Evolutionary conservation across 2,113 vertebrate species (phyloP).

Genomic region (Thinocorus orbignyianus): DNA sequence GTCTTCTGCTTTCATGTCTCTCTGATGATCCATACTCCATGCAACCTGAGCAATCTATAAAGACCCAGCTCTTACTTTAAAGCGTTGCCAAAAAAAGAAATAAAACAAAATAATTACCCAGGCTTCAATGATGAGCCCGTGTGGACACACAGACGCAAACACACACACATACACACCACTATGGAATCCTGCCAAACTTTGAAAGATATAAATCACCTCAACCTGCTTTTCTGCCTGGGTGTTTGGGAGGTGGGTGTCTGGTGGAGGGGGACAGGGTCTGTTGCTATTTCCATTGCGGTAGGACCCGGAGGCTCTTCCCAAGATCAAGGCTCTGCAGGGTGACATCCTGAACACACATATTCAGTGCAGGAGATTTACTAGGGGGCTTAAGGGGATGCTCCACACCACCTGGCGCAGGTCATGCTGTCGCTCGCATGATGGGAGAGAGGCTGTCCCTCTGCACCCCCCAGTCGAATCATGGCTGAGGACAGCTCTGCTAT

Average conservation of each 20-base stretch:
- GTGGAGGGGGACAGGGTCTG: background rate
- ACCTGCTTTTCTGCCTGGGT: background rate
- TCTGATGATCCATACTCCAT: slow-evolving; percentile 43
- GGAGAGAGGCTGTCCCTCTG: background rate
- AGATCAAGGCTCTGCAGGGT: background rate
- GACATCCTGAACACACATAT: background rate
- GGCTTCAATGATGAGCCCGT: background rate
- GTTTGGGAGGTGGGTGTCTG: background rate
- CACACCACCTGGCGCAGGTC: background rate
- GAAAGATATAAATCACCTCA: background rate
- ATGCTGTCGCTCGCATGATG: fast-evolving
- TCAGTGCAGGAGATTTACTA: background rate
- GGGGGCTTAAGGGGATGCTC: background rate
- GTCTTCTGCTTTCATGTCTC: slow-evolving; percentile 52
- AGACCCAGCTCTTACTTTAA: slow-evolving; percentile 56
- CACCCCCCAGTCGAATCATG: fast-evolving
- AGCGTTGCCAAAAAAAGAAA: slow-evolving; percentile 54
- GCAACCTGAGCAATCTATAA: slow-evolving; percentile 64
- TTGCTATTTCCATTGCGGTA: background rate
- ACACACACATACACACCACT: background rate
- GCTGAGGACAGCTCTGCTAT: background rate
- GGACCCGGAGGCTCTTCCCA: background rate
- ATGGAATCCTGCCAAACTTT: background rate
- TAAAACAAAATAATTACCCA: slow-evolving; percentile 45
- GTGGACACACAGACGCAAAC: background rate